These are phyloP conservation scores for Ptychoptera contaminata DNA, from an alignment of 2,888 invertebrate species.

Conservation along the genomic window DNA sequence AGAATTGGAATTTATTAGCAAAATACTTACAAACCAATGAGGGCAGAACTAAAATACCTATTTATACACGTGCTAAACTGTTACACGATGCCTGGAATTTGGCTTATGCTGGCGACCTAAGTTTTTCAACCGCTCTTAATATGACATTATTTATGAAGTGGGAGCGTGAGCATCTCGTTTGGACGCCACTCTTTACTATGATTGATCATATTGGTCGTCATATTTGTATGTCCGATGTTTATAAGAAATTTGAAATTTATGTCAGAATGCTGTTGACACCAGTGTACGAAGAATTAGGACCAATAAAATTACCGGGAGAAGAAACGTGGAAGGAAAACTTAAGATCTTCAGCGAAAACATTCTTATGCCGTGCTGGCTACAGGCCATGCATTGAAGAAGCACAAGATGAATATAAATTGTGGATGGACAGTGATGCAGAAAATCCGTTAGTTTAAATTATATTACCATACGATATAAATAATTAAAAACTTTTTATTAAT, in stretches of 20 bases:
- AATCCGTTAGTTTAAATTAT: slow-evolving; percentile 50
- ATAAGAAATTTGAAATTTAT: slow-evolving; percentile 63
- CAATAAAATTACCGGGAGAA: slow-evolving; percentile 37
- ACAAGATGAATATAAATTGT: slow-evolving; percentile 50
- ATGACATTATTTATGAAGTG: slow-evolving; percentile 61
- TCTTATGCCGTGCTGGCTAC: slow-evolving; percentile 61
- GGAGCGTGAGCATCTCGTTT: slow-evolving; percentile 59
- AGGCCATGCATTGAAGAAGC: slow-evolving; percentile 63
- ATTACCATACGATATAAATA: slow-evolving; percentile 1
- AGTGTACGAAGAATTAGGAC: slow-evolving; percentile 50
- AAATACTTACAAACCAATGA: slow-evolving; percentile 41
- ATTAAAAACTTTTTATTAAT: too few species aligned
- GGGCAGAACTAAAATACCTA: slow-evolving; percentile 42
- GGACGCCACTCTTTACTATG: slow-evolving; percentile 72
- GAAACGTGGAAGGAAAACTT: slow-evolving; percentile 52
- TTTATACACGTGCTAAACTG: slow-evolving; percentile 56
- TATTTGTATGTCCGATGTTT: slow-evolving; percentile 46
- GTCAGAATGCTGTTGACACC: slow-evolving; percentile 51
- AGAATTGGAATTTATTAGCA: slow-evolving; percentile 62
- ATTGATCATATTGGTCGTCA: slow-evolving; percentile 65
- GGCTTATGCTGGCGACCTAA: slow-evolving; percentile 60
- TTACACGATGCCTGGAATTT: slow-evolving; percentile 66
- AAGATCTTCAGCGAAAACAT: slow-evolving; percentile 48
- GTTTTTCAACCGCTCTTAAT: slow-evolving; percentile 58
- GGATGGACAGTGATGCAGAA: slow-evolving; percentile 63